Evolutionary conservation across 1,140 invertebrate species (phyloP).

Genomic region (Aphis gossypii): DNA sequence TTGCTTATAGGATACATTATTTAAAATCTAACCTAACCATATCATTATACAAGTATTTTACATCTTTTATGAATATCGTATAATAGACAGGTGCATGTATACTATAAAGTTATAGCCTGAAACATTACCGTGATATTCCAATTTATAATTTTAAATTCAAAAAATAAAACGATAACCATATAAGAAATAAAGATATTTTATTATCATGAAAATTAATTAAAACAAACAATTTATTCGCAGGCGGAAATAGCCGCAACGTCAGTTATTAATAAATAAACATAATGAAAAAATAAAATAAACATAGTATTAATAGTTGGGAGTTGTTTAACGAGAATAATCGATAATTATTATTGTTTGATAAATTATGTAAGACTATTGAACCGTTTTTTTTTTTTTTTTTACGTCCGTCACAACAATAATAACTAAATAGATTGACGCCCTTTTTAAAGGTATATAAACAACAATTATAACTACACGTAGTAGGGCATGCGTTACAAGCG

Average conservation of each 20-base stretch:
- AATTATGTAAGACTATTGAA: background rate
- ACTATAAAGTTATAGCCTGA: background rate
- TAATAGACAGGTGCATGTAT: background rate
- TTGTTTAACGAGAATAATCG: background rate
- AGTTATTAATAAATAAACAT: background rate
- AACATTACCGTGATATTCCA: background rate
- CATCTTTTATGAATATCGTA: background rate
- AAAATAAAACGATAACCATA: background rate
- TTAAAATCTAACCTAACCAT: background rate
- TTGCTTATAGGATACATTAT: background rate
- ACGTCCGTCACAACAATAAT: background rate
- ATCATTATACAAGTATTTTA: background rate
- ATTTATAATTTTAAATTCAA: background rate
- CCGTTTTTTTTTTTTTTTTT: background rate
- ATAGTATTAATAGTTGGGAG: background rate
- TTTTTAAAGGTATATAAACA: background rate
- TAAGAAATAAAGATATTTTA: background rate
- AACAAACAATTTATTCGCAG: background rate
- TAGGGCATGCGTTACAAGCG: no score
- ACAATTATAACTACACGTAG: background rate
- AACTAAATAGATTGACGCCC: background rate
- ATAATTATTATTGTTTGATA: background rate
- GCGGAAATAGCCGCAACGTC: background rate
- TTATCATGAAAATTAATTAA: background rate
- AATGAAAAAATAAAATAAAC: background rate